phyloP scores from a whole-genome alignment of 2,113 vertebrate species.

The Grammomys surdaster region DNA sequence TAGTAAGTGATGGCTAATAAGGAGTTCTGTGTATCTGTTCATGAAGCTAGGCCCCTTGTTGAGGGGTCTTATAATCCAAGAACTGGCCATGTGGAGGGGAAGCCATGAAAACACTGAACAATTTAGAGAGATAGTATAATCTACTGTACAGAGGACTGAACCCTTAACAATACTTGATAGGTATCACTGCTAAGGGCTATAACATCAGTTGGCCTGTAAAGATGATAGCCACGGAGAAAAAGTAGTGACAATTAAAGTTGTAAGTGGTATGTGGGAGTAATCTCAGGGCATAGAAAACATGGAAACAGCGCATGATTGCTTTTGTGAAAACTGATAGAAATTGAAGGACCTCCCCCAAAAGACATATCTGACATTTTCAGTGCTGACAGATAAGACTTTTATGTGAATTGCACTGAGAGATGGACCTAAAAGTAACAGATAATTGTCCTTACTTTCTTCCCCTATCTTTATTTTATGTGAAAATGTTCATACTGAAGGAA shows the following conservation, averaged over 20 bases:
- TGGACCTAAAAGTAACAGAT: neutral
- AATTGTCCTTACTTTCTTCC: neutral
- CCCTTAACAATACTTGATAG: neutral
- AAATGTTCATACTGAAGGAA: neutral
- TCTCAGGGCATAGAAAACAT: neutral
- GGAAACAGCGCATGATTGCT: neutral
- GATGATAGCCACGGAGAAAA: neutral
- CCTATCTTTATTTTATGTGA: slow-evolving; percentile 1
- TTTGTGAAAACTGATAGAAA: slow-evolving; percentile 9
- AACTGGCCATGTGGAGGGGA: neutral
- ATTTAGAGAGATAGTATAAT: neutral
- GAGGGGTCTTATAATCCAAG: neutral
- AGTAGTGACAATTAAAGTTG: slow-evolving; percentile 40
- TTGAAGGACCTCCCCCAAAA: neutral
- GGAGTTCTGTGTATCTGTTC: neutral
- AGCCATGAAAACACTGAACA: neutral
- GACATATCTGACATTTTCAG: neutral
- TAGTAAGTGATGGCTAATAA: neutral
- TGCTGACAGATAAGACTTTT: neutral
- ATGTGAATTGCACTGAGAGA: neutral
- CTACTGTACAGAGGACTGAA: neutral
- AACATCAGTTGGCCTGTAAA: neutral
- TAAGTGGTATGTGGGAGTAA: neutral
- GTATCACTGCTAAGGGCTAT: neutral
- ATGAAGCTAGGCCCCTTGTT: neutral